phyloP scores from a whole-genome alignment of 53 echinoderm and acorn worm genomes.

The Pentamera pediparva region DNA sequence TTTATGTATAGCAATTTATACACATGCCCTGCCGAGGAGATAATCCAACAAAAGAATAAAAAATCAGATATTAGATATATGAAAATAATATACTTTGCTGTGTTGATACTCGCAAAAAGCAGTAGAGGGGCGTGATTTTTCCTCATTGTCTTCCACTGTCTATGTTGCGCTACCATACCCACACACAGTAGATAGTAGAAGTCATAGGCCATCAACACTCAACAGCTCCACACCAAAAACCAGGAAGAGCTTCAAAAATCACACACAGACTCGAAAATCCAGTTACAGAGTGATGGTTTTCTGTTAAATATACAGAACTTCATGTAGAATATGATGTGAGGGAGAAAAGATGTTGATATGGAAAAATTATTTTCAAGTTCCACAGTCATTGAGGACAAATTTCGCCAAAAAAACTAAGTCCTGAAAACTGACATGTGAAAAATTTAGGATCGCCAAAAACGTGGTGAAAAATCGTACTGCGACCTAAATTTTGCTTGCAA shows the following conservation, averaged over 20 bases:
- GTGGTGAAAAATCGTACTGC: neutral
- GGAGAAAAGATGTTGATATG: neutral
- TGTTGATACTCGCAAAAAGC: too few species aligned
- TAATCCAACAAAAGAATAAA: too few species aligned
- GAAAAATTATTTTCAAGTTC: neutral
- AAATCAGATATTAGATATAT: too few species aligned
- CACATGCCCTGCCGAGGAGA: too few species aligned
- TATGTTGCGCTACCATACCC: too few species aligned
- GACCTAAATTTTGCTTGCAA: neutral
- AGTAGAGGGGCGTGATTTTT: too few species aligned
- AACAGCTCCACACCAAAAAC: neutral
- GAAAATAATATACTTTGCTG: too few species aligned
- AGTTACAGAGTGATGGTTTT: neutral
- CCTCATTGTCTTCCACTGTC: too few species aligned
- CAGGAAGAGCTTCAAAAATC: conserved; percentile 17
- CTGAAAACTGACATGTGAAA: conserved; percentile 16
- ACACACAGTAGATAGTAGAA: too few species aligned
- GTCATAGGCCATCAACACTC: too few species aligned
- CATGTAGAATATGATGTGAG: neutral
- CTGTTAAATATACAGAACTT: neutral
- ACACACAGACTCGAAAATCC: neutral
- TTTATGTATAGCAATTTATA: too few species aligned
- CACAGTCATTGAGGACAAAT: neutral
- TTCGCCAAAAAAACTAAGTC: conserved; percentile 30
- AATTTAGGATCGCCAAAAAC: neutral